Evolutionary conservation across 1,140 invertebrate genomes (phyloP), one percentile per base, ranked within the genome.

Genomic region (Magallana angulata): DNA sequence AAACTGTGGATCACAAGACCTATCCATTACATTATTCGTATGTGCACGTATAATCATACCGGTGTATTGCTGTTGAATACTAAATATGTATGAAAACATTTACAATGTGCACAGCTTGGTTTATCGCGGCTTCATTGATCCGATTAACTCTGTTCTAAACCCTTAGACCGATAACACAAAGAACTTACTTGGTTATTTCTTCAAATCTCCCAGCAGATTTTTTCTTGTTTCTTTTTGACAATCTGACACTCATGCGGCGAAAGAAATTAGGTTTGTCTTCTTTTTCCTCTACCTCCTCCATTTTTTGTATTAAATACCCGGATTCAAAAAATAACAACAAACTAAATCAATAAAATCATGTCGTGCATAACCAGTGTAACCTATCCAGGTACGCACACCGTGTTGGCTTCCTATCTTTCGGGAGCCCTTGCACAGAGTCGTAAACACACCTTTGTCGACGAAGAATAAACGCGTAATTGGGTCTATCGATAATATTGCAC

Each of bases 151-250:
- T 82, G 12, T 12, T 24, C 14, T 30, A 36, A 36, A 14, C 76
- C 14, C 76, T 30, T 80, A 36, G 14, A 30, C 48, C 76, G 24
- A 24, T 12, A 16, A 36, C 24, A 80, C 24, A 80, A 36, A 82
- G 57, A 14, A 84, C 82, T 62, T 84, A 84, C 82, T 62, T 58
- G 16, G 82, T 84, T 11, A 84, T 84, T 62, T 84, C 82, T 30
- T 84, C 82, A 56, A 84, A 84, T 24, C 60, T 84, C 18, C 30
- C 57, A 59, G 59, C n/a, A 9, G 56, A 16, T 62, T 62, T 62
- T 30, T 62, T 58, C 58, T 84, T 84, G 12, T 58, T 62, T 60
- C 82, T 57, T 62, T 84, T 84, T 4, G 82, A 84, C 14, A 84
- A 84, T 14, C 82, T 58, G 8, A 36, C 57, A 84, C 82, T 84